Evolutionary conservation across 2,797 vertebrate genomes (phyloP).

Genomic region (Emys orbicularis): DNA sequence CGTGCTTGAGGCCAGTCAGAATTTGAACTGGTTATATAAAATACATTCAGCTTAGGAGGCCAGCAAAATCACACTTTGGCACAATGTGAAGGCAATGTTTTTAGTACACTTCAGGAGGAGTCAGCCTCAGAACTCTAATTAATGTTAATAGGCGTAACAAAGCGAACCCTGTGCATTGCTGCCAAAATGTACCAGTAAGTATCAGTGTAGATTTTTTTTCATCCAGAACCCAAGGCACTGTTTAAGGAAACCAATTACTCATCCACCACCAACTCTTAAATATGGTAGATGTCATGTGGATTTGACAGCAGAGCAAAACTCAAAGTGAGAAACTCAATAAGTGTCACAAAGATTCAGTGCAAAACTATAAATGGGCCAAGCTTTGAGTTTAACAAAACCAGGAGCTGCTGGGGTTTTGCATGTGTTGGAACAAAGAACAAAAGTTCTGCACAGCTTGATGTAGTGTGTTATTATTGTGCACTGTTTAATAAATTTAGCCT

Average conservation of each 20-base stretch:
- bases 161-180: neutral
- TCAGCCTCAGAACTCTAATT: neutral
- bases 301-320: neutral
- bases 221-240: neutral
- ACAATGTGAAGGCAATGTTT: neutral
- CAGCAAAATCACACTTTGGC: constrained; percentile 34
- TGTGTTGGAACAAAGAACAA: neutral
- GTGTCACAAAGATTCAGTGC: neutral
- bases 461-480: neutral
- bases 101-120: neutral
- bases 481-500: constrained; percentile 51
- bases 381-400: constrained; percentile 13
- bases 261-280: neutral
- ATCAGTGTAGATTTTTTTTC: constrained; percentile 7
- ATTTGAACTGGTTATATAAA: constrained; percentile 43
- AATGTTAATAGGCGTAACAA: neutral
- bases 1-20: constrained; percentile 20
- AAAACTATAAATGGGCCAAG: neutral
- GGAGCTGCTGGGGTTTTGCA: neutral
- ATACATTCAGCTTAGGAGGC: constrained; percentile 47
- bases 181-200: neutral
- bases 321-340: neutral
- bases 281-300: neutral
- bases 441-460: constrained; percentile 18
- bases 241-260: neutral